phyloP scores from a whole-genome alignment of 2,113 vertebrate genomes.

The Rhinoderma darwinii region DNA sequence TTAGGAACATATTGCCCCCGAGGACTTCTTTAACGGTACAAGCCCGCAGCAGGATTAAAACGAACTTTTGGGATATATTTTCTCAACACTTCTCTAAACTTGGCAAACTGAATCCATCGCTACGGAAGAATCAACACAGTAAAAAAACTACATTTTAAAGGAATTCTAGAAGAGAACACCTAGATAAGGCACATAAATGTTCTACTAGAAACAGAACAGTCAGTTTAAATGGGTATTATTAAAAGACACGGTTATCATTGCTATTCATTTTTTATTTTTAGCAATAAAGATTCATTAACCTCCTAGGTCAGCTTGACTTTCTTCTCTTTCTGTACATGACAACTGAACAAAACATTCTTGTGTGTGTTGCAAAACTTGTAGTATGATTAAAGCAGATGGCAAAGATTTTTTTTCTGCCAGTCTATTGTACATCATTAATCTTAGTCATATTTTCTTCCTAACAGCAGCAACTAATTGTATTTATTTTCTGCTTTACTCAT shows the following conservation, averaged over 20 bases:
- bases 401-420: conserved; percentile 31
- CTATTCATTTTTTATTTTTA: not conserved
- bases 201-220: not conserved
- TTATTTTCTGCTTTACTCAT: conserved; percentile 58
- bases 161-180: not conserved
- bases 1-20: conserved; percentile 37
- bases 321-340: not conserved
- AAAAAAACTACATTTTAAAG: conserved; percentile 3
- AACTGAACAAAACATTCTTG: not conserved
- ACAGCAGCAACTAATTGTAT: conserved; percentile 52
- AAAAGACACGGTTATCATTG: not conserved
- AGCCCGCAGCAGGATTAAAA: conserved; percentile 49
- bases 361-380: conserved; percentile 35
- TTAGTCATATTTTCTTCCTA: conserved; percentile 56
- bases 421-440: conserved; percentile 54
- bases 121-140: not conserved
- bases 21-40: conserved; percentile 44
- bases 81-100: conserved; percentile 40
- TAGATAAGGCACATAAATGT: not conserved
- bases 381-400: conserved; percentile 53
- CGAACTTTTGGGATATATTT: conserved; percentile 40
- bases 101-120: conserved; percentile 23
- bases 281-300: conserved; percentile 6
- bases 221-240: not conserved
- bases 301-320: conserved; percentile 25